Conservation (phyloP, 2,888 invertebrate genomes). For the Spisula solida region DNA sequence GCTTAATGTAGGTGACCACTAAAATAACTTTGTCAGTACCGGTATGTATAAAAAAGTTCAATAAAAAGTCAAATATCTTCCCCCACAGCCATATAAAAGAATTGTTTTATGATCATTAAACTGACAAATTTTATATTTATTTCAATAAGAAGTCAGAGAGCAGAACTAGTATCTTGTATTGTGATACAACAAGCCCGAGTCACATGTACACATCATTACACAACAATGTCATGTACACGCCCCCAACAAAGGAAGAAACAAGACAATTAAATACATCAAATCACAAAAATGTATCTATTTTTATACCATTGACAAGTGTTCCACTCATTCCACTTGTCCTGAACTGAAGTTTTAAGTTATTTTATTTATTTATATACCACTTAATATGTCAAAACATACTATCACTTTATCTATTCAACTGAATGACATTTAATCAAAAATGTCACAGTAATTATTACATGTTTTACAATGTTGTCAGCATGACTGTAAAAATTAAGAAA, state of each 20-base stretch:
- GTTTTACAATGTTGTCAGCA: background rate
- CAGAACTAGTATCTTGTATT: background rate
- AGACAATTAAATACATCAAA: background rate
- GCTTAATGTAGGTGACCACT: too few relatives aligned
- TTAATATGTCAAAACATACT: conserved; percentile 4
- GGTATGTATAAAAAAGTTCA: background rate
- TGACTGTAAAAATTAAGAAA: background rate
- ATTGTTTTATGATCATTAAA: background rate
- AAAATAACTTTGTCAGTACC: too few relatives aligned
- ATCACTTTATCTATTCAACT: background rate
- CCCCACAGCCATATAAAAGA: background rate
- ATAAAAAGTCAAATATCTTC: background rate
- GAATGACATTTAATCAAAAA: background rate
- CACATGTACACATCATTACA: too few relatives aligned
- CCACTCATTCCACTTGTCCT: conserved; percentile 1
- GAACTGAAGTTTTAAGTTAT: background rate
- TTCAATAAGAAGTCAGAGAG: background rate
- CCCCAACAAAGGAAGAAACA: background rate
- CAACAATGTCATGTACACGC: background rate
- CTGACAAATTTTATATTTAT: background rate
- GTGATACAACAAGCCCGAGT: background rate
- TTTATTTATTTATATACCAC: background rate
- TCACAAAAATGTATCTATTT: conserved; percentile 9
- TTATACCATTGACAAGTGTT: background rate
- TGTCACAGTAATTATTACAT: background rate